phyloP scores from a whole-genome alignment of 2,113 vertebrate species.

The Pterocles orientalis region DNA sequence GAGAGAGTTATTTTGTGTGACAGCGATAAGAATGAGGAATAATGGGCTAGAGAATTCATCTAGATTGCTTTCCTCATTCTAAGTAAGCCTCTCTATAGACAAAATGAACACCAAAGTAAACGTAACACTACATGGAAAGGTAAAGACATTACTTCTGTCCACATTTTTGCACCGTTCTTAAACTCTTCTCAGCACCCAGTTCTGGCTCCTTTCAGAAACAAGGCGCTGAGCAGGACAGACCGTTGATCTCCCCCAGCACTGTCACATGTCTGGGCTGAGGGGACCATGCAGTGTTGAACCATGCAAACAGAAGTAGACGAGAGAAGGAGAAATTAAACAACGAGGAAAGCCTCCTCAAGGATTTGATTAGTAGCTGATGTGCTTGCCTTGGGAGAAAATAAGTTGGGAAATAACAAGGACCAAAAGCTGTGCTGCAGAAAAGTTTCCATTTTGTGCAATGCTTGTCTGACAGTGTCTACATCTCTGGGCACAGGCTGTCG shows the following conservation, averaged over 20 bases:
- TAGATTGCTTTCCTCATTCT: background rate
- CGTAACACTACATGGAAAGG: background rate
- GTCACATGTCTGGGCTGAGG: background rate
- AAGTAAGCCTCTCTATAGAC: background rate
- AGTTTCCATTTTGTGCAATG: background rate
- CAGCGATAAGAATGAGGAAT: constrained; percentile 18
- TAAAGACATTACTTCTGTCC: background rate
- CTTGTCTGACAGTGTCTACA: background rate
- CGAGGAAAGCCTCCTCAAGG: background rate
- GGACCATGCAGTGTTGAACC: background rate
- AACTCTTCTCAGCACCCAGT: background rate
- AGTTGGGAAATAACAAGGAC: background rate
- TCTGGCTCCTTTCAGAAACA: background rate
- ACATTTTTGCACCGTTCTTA: background rate
- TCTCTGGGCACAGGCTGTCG: background rate
- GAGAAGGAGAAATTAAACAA: background rate
- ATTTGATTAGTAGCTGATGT: background rate
- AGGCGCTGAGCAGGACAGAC: background rate
- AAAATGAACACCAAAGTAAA: background rate
- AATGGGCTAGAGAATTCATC: background rate
- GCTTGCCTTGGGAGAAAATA: background rate
- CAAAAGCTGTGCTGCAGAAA: background rate
- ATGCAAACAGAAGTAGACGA: background rate
- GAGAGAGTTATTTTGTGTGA: constrained; percentile 1
- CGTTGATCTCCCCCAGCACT: background rate